Conservation (phyloP, 1,140 invertebrate species). For the Neelides sp. region DNA sequence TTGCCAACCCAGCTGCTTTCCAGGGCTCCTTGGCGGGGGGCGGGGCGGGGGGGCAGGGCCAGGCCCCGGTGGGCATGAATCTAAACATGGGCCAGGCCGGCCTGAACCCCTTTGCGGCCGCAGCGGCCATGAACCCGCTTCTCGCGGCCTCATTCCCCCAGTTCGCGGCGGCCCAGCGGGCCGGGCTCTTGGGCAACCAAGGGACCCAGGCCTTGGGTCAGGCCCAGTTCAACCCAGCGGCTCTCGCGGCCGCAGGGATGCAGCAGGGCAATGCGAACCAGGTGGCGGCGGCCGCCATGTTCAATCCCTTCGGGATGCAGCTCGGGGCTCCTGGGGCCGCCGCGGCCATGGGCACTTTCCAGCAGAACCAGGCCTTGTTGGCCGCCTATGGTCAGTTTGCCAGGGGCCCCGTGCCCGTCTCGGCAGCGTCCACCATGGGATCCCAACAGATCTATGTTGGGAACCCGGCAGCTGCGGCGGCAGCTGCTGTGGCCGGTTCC, state of each 20-base stretch:
- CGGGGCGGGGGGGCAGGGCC: background rate
- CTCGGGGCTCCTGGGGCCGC: constrained; percentile 10
- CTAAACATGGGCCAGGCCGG: constrained; percentile 8
- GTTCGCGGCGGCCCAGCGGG: constrained; percentile 25
- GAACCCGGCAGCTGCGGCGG: constrained; percentile 32
- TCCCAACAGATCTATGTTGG: constrained; percentile 26
- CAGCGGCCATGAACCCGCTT: constrained; percentile 22
- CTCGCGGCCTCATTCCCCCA: constrained; percentile 25
- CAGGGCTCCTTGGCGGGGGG: background rate
- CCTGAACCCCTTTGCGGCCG: constrained; percentile 9
- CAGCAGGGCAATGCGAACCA: background rate
- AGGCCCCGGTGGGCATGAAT: background rate
- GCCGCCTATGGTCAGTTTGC: constrained; percentile 27
- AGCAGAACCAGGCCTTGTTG: constrained; percentile 25
- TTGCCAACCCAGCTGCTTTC: constrained; percentile 5
- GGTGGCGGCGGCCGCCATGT: constrained; percentile 14
- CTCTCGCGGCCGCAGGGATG: constrained; percentile 16
- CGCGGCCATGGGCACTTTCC: constrained; percentile 20
- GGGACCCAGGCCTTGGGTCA: background rate
- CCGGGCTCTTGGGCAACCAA: constrained; percentile 11
- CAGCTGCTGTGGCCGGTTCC: constrained; percentile 32
- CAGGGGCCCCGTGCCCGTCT: constrained; percentile 25
- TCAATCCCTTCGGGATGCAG: constrained; percentile 16
- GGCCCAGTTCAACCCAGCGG: constrained; percentile 18
- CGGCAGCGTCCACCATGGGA: constrained; percentile 17